Conservation (phyloP, 2,888 invertebrate genomes). For the Mantis religiosa region DNA sequence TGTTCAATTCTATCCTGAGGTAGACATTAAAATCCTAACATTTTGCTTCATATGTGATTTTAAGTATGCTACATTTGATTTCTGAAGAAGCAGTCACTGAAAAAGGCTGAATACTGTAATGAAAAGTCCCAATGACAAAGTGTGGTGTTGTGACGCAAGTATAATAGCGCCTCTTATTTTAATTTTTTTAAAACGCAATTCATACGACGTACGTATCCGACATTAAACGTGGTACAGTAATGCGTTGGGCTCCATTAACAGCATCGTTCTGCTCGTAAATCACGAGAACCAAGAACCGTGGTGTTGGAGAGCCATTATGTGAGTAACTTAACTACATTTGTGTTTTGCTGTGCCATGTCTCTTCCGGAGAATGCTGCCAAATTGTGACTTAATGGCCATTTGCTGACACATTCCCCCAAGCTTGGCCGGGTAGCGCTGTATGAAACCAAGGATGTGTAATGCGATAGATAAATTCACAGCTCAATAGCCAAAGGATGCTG, state of each 20-base stretch:
- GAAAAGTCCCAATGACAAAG: background rate
- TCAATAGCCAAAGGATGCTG: background rate
- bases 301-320: background rate
- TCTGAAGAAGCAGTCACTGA: background rate
- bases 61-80: background rate
- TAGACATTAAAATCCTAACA: background rate
- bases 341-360: background rate
- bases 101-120: background rate
- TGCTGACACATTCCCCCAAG: background rate
- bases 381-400: background rate
- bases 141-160: background rate
- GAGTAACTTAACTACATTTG: background rate
- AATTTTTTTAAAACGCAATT: background rate
- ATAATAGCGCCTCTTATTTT: background rate
- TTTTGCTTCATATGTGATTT: background rate
- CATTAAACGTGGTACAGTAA: background rate
- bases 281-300: background rate
- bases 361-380: background rate
- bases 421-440: background rate
- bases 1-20: background rate
- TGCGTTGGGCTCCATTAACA: background rate
- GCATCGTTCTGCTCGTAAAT: background rate
- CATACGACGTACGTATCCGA: background rate
- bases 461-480: background rate
- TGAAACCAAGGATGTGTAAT: background rate